Percentiles rank a stretch among this genome's conserved stretches.
These are phyloP conservation scores for Globodera rostochiensis DNA, from an alignment of 1,140 invertebrate genomes.

Conservation along the genomic window DNA sequence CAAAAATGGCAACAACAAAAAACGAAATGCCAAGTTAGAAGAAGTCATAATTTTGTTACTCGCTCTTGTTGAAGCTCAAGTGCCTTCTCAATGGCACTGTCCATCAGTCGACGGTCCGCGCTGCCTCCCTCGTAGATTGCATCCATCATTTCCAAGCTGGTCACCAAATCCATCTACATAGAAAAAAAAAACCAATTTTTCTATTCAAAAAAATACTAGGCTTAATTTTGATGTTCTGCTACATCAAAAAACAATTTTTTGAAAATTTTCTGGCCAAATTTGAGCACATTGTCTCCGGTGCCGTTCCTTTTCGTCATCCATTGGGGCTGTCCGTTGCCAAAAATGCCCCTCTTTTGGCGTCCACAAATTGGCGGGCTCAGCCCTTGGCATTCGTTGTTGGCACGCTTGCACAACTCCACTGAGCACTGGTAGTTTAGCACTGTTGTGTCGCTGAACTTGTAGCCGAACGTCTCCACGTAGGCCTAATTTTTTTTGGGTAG, in stretches of 20 bases:
- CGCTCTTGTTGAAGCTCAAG: slow-evolving; percentile 21
- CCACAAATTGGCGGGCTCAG: slow-evolving; percentile 53
- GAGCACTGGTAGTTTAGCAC: slow-evolving; percentile 62
- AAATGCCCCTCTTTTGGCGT: slow-evolving; percentile 35
- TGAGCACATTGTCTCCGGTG: slow-evolving; percentile 11
- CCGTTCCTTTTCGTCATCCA: slow-evolving; percentile 7
- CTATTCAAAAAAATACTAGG: not conserved
- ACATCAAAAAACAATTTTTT: not conserved
- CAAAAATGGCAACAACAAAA: not conserved
- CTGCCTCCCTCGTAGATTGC: slow-evolving; percentile 31
- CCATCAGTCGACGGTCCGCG: not conserved
- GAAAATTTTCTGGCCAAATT: not conserved
- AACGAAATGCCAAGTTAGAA: not conserved
- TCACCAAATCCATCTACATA: slow-evolving; percentile 40
- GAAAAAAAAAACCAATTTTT: slow-evolving; percentile 26
- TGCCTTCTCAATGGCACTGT: slow-evolving; percentile 11
- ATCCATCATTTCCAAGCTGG: slow-evolving; percentile 42
- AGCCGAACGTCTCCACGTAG: slow-evolving; percentile 59
- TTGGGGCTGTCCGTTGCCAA: slow-evolving; percentile 21
- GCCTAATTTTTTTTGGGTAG: slow-evolving; percentile 31
- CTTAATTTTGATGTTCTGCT: not conserved
- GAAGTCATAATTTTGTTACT: slow-evolving; percentile 1
- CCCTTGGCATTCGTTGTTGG: slow-evolving; percentile 54
- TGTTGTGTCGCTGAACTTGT: slow-evolving; percentile 61
- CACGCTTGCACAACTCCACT: slow-evolving; percentile 57